A percentile compares a stretch with the other conserved stretches of the same genome.
Conservation (phyloP, 2,888 invertebrate species). For the Aphidius colemani region DNA sequence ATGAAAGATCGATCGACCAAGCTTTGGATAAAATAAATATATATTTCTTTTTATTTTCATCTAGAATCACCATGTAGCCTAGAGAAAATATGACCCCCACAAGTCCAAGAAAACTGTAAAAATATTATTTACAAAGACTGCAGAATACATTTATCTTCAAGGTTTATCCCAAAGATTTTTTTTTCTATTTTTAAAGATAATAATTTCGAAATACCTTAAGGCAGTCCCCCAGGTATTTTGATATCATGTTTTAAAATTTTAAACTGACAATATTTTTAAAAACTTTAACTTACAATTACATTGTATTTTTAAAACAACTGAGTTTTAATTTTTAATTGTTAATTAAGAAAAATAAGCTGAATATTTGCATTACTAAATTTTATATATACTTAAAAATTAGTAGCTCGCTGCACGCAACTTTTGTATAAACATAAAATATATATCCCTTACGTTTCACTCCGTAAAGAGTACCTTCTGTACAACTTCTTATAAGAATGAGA, state of each 20-base stretch:
- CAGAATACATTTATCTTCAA: not conserved
- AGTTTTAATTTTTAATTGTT: not conserved
- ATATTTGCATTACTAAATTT: not conserved
- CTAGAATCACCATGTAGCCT: not conserved
- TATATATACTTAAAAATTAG: not conserved
- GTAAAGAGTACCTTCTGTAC: too few species aligned
- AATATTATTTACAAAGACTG: not conserved
- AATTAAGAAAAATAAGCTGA: not conserved
- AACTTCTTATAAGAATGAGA: not conserved
- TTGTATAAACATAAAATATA: too few species aligned
- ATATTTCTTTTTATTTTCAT: conserved; percentile 4
- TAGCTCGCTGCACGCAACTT: too few species aligned
- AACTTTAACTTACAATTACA: not conserved
- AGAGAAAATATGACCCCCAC: not conserved
- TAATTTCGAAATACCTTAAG: not conserved
- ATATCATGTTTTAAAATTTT: too few species aligned
- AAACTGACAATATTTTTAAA: not conserved
- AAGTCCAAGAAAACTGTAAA: not conserved
- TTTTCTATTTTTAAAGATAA: conserved; percentile 1
- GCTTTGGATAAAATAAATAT: not conserved
- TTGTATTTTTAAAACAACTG: not conserved
- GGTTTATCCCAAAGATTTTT: not conserved
- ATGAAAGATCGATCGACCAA: conserved; percentile 14
- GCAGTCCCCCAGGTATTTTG: too few species aligned
- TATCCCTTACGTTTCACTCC: conserved; percentile 18